These are phyloP conservation scores for Agonum fuliginosum DNA, from an alignment of 2,888 invertebrate genomes.

Conservation along the genomic window DNA sequence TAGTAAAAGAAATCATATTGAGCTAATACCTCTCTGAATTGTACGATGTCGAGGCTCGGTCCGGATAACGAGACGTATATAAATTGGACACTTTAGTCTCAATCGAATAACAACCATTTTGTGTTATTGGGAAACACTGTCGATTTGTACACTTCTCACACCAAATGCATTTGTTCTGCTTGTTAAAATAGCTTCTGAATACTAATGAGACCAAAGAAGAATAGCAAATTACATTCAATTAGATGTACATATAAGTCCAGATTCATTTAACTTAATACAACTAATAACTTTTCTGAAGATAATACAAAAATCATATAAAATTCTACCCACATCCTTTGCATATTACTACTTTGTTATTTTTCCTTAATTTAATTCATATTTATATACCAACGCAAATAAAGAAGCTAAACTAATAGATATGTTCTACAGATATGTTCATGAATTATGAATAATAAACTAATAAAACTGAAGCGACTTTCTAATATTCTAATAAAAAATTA, in stretches of 20 bases:
- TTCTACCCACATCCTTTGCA: too few species aligned
- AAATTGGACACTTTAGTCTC: slow-evolving; percentile 57
- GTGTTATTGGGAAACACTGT: slow-evolving; percentile 53
- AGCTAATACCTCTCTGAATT: neutral
- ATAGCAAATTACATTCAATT: slow-evolving; percentile 12
- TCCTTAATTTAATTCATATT: too few species aligned
- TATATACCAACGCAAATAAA: too few species aligned
- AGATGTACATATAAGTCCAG: neutral
- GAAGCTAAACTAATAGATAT: slow-evolving; percentile 8
- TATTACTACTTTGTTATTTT: too few species aligned
- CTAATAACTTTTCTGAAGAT: too few species aligned
- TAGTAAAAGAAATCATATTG: too few species aligned
- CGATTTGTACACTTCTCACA: slow-evolving; percentile 55
- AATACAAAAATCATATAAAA: neutral
- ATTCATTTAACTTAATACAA: neutral
- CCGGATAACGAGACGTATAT: slow-evolving; percentile 53
- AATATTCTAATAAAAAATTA: slow-evolving; percentile 42
- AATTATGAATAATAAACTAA: slow-evolving; percentile 27
- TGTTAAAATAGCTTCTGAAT: slow-evolving; percentile 57
- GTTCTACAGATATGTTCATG: slow-evolving; percentile 4
- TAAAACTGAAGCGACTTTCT: slow-evolving; percentile 40
- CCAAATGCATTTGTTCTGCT: slow-evolving; percentile 51
- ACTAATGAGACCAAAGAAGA: slow-evolving; percentile 34
- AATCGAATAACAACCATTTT: slow-evolving; percentile 56
- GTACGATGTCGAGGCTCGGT: neutral